phyloP scores from a whole-genome alignment of 1,140 invertebrate genomes.

The Euura saliciscinereae region DNA sequence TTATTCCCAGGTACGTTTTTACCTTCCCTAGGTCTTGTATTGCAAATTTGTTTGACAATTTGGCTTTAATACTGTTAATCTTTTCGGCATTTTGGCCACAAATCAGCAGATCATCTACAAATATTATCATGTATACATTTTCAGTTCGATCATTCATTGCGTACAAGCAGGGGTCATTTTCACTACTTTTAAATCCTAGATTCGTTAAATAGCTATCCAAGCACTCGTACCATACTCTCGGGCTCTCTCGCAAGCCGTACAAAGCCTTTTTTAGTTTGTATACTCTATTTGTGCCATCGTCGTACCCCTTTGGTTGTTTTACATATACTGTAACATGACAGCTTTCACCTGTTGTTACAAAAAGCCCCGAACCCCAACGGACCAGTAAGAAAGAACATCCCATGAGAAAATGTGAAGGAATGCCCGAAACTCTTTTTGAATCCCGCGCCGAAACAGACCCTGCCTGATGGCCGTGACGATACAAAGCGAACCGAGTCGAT shows the following conservation, averaged over 20 bases:
- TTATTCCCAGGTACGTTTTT: slow-evolving; percentile 5
- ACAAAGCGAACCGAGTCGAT: no score
- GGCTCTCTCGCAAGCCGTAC: slow-evolving; percentile 39
- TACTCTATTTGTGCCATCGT: slow-evolving; percentile 25
- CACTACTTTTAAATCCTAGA: slow-evolving; percentile 16
- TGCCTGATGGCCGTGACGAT: no score
- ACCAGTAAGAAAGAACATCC: no score
- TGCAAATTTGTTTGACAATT: slow-evolving; percentile 15
- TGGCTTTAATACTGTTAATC: slow-evolving; percentile 9
- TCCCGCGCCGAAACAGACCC: no score
- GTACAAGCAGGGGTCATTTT: slow-evolving; percentile 23
- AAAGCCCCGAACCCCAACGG: no score
- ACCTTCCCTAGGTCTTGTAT: slow-evolving; percentile 33
- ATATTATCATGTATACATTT: slow-evolving; percentile 23
- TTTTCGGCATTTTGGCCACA: slow-evolving; percentile 27
- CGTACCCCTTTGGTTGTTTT: slow-evolving; percentile 31
- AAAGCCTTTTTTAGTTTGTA: slow-evolving; percentile 36
- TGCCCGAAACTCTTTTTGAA: no score
- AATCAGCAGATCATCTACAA: slow-evolving; percentile 35
- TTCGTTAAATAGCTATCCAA: slow-evolving; percentile 23
- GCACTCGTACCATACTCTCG: slow-evolving; percentile 33
- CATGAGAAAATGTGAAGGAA: no score
- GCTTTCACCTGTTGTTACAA: no score
- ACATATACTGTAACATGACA: no score
- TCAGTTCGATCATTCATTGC: background rate